Evolutionary conservation across 2,888 invertebrate species (phyloP).

Genomic region (Anorthoa munda): DNA sequence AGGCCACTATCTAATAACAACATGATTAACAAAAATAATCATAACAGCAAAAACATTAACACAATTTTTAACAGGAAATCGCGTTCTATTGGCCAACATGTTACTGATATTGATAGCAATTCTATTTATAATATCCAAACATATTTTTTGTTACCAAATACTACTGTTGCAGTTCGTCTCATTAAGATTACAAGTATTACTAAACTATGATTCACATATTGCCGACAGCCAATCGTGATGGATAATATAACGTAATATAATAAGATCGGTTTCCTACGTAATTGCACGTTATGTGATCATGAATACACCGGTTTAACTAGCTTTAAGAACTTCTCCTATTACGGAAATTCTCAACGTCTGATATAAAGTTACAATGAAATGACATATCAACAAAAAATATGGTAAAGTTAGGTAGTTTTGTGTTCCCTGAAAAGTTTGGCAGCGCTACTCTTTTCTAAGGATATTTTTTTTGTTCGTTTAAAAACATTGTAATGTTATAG

Average conservation of each 20-base stretch:
- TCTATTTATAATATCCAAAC: slow-evolving; percentile 21
- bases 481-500: background rate
- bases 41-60: slow-evolving; percentile 15
- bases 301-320: slow-evolving; percentile 33
- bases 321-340: slow-evolving; percentile 26
- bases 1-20: slow-evolving; percentile 2
- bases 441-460: background rate
- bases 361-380: slow-evolving; percentile 3
- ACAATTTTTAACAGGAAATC: slow-evolving; percentile 44
- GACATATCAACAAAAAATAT: background rate
- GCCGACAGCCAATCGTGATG: slow-evolving; percentile 63
- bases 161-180: slow-evolving; percentile 18
- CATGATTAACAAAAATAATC: slow-evolving; percentile 33
- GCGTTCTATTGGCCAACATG: slow-evolving; percentile 51
- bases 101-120: slow-evolving; percentile 41
- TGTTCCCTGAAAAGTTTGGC: background rate
- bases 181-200: slow-evolving; percentile 26
- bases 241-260: slow-evolving; percentile 57
- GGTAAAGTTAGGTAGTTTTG: background rate
- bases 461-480: background rate
- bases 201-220: slow-evolving; percentile 61
- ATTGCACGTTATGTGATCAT: slow-evolving; percentile 52
- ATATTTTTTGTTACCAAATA: slow-evolving; percentile 30
- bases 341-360: slow-evolving; percentile 32
- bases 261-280: slow-evolving; percentile 58